Conservation (phyloP, 53 echinoderm and acorn worm species). For the Glandiceps talaboti region DNA sequence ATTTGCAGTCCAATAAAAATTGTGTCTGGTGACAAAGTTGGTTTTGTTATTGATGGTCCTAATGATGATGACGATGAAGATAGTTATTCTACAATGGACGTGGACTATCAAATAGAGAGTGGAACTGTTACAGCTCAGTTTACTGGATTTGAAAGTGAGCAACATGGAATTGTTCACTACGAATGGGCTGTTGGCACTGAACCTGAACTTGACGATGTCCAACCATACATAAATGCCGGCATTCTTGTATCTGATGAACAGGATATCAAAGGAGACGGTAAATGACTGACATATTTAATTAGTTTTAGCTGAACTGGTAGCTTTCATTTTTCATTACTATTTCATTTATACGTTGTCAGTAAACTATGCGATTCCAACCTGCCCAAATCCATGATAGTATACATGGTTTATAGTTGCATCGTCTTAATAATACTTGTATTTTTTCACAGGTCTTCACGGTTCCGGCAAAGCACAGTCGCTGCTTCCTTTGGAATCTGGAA, state of each 20-base stretch:
- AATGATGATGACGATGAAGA: background rate
- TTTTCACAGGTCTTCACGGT: slow-evolving; percentile 1
- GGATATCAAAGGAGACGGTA: slow-evolving; percentile 4
- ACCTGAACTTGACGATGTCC: slow-evolving; percentile 32
- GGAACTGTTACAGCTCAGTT: background rate
- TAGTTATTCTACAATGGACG: background rate
- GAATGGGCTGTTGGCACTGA: slow-evolving; percentile 42
- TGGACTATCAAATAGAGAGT: background rate
- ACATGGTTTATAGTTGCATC: no score
- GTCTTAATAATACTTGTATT: no score
- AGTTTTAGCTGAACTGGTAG: background rate
- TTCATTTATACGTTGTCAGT: no score
- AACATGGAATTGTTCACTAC: slow-evolving; percentile 29
- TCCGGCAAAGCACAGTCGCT: background rate
- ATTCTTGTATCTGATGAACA: slow-evolving; percentile 12
- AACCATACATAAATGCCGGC: slow-evolving; percentile 34
- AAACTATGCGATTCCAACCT: no score
- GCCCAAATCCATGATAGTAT: no score
- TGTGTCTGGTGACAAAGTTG: background rate
- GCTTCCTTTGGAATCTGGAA: background rate
- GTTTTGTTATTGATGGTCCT: background rate
- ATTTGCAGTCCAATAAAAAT: background rate
- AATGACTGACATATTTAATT: background rate
- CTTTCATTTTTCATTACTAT: no score
- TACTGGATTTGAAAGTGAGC: slow-evolving; percentile 10